Conservation (phyloP, 2,888 invertebrate genomes). For the Hirtodrosophila alboralis region DNA sequence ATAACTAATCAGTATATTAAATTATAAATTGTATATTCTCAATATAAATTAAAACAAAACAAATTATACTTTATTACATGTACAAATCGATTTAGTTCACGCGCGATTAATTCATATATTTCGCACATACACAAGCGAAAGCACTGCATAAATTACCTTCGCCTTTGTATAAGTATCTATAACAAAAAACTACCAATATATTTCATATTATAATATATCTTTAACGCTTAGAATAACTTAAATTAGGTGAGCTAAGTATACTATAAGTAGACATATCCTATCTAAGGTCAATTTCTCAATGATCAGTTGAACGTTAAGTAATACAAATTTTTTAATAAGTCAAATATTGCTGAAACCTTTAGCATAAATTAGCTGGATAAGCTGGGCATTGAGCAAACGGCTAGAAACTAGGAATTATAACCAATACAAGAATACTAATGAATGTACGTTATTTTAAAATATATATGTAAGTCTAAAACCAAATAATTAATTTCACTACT, state of each 20-base stretch:
- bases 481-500: no score
- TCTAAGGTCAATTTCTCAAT: neutral
- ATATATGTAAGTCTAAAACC: no score
- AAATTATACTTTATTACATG: neutral
- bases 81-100: neutral
- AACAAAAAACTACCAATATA: neutral
- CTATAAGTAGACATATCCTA: neutral
- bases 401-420: neutral
- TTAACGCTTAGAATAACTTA: no score
- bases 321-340: neutral
- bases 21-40: constrained; percentile 3
- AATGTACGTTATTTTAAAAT: no score
- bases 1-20: constrained; percentile 12
- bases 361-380: no score
- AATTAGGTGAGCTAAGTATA: no score
- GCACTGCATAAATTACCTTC: constrained; percentile 38
- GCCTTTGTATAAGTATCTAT: constrained; percentile 12
- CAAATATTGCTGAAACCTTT: no score
- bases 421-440: no score
- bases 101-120: constrained; percentile 37
- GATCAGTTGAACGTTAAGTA: neutral
- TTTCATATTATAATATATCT: no score
- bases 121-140: constrained; percentile 70
- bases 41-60: constrained; percentile 1
- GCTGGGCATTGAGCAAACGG: neutral